Conservation (phyloP, 2,888 invertebrate species). For the Gonocerus acuteangulatus region DNA sequence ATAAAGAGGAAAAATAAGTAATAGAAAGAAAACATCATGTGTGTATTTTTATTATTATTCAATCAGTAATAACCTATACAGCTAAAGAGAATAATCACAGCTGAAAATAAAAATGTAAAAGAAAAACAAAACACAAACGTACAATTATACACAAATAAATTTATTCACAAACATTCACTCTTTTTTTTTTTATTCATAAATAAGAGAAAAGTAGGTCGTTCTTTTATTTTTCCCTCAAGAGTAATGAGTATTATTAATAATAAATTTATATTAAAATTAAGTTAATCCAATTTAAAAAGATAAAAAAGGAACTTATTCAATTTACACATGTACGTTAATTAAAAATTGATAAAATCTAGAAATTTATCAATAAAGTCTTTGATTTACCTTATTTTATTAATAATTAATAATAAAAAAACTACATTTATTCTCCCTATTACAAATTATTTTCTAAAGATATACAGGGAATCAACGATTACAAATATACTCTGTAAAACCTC, state of each 20-base stretch:
- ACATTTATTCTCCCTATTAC: conserved; percentile 21
- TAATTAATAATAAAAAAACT: conserved; percentile 22
- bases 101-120: conserved; percentile 35
- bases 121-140: conserved; percentile 30
- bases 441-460: conserved; percentile 24
- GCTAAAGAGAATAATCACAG: conserved; percentile 37
- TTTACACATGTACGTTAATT: conserved; percentile 19
- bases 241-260: conserved; percentile 11
- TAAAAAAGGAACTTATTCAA: conserved; percentile 23
- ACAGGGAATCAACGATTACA: conserved; percentile 16
- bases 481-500: conserved; percentile 9
- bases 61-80: conserved; percentile 36
- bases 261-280: conserved; percentile 9
- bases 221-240: conserved; percentile 10
- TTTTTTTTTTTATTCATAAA: not conserved
- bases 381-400: conserved; percentile 24
- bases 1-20: not conserved
- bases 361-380: conserved; percentile 26
- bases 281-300: conserved; percentile 6
- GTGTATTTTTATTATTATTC: conserved; percentile 31
- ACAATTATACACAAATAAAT: conserved; percentile 17
- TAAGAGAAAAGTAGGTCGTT: conserved; percentile 6
- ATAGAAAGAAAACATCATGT: conserved; percentile 16
- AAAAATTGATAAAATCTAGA: conserved; percentile 23
- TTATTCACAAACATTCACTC: conserved; percentile 20